phyloP scores from a whole-genome alignment of 2,113 vertebrate genomes.

The Cinclus cinclus region DNA sequence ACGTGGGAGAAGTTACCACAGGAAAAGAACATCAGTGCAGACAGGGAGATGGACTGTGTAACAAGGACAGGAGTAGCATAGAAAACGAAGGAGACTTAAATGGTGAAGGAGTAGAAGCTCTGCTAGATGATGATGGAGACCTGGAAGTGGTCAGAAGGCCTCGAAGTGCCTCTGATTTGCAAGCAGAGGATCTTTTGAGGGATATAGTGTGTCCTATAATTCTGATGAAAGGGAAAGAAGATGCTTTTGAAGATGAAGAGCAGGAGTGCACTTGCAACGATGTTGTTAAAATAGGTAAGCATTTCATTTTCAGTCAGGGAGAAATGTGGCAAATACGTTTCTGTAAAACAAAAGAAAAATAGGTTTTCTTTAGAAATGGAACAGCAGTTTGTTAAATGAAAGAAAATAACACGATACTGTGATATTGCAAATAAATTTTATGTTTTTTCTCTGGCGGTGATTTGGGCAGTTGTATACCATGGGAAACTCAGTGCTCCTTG shows the following conservation, averaged over 20 bases:
- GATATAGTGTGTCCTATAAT: constrained; percentile 77
- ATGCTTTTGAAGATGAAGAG: constrained; percentile 19
- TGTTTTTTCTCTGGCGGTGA: not conserved
- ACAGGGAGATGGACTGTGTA: not conserved
- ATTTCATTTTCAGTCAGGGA: not conserved
- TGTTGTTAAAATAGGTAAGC: constrained; percentile 78
- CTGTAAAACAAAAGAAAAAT: not conserved
- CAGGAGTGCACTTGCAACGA: not conserved
- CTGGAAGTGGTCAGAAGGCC: constrained; percentile 82
- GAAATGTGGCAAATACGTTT: not conserved
- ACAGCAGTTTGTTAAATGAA: not conserved
- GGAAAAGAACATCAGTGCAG: not conserved
- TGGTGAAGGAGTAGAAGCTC: not conserved
- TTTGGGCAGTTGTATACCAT: not conserved
- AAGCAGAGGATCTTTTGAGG: constrained; percentile 26
- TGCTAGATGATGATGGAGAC: constrained; percentile 89
- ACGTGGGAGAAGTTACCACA: not conserved
- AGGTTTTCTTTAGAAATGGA: not conserved
- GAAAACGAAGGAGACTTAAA: not conserved
- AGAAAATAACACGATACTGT: not conserved
- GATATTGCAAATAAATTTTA: not conserved
- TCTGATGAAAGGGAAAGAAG: constrained; percentile 73
- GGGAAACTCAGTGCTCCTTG: not conserved
- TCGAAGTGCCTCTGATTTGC: not conserved
- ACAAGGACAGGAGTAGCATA: not conserved